Conservation (phyloP, 2,888 invertebrate species). For the Saturnia pavonia region DNA sequence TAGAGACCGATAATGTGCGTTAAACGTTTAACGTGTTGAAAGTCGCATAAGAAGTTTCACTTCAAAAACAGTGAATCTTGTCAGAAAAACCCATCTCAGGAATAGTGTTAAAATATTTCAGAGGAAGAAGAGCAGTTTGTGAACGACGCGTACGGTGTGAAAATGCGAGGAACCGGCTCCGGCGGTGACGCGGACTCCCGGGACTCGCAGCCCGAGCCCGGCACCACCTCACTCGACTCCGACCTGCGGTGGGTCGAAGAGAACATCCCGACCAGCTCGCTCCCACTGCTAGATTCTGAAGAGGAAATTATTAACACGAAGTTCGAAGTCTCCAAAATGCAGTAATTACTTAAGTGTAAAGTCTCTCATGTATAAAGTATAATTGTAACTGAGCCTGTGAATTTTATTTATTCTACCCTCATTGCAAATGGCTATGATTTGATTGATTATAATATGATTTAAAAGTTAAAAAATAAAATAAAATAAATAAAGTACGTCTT, state of each 20-base stretch:
- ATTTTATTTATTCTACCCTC: conserved; percentile 34
- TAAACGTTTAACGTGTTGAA: too few relatives aligned
- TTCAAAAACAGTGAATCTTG: too few relatives aligned
- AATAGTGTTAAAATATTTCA: conserved; percentile 32
- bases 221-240: conserved; percentile 62
- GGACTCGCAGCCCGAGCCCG: conserved; percentile 41
- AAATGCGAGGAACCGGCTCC: conserved; percentile 83
- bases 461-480: too few relatives aligned
- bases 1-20: too few relatives aligned
- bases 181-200: conserved; percentile 43
- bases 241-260: conserved; percentile 94
- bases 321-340: conserved; percentile 95
- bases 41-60: too few relatives aligned
- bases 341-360: conserved; percentile 73
- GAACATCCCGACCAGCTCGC: conserved; percentile 92
- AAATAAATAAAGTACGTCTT: too few relatives aligned
- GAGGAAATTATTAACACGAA: conserved; percentile 93
- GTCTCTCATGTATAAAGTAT: conserved; percentile 49
- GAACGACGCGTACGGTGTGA: conserved; percentile 92
- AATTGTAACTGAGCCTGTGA: conserved; percentile 42
- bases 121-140: conserved; percentile 93
- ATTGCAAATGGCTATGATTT: too few relatives aligned
- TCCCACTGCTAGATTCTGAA: conserved; percentile 85
- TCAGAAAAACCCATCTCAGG: not conserved
- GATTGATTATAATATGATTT: too few relatives aligned